Conservation (phyloP, 2,888 invertebrate genomes). For the Lepeophtheirus nordmannii region DNA sequence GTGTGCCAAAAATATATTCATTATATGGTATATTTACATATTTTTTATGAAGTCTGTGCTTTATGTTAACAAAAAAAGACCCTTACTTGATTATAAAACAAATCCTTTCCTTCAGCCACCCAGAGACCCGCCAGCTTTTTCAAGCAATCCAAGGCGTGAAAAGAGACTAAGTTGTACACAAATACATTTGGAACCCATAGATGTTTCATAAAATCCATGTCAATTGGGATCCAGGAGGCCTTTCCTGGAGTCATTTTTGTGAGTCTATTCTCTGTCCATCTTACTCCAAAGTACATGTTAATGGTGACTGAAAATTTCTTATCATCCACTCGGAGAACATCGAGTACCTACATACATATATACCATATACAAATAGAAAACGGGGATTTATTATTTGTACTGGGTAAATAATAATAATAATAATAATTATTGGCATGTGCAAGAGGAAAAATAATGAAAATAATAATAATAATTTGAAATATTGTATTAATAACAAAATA, state of each 20-base stretch:
- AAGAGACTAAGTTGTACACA: slow-evolving; percentile 18
- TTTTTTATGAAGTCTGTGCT: too few species aligned
- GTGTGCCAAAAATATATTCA: not conserved
- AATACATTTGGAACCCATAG: slow-evolving; percentile 21
- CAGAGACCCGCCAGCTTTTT: slow-evolving; percentile 22
- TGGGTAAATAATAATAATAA: too few species aligned
- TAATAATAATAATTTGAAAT: too few species aligned
- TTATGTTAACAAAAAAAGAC: too few species aligned
- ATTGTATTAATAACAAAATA: too few species aligned
- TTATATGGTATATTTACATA: too few species aligned
- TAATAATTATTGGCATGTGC: not conserved
- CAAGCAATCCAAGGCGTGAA: slow-evolving; percentile 14
- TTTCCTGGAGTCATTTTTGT: not conserved
- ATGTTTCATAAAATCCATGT: slow-evolving; percentile 19
- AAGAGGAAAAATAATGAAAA: too few species aligned
- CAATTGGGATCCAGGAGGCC: slow-evolving; percentile 20
- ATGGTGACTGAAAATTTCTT: slow-evolving; percentile 18
- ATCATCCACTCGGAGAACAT: slow-evolving; percentile 20
- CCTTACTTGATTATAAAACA: slow-evolving; percentile 19
- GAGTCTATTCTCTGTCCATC: slow-evolving; percentile 16
- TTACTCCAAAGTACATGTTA: slow-evolving; percentile 21
- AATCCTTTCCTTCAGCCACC: slow-evolving; percentile 18
- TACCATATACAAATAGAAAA: not conserved
- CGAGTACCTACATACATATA: slow-evolving; percentile 4
- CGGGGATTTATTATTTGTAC: too few species aligned